phyloP scores from a whole-genome alignment of 2,888 invertebrate species.

The Synanthedon myopaeformis region DNA sequence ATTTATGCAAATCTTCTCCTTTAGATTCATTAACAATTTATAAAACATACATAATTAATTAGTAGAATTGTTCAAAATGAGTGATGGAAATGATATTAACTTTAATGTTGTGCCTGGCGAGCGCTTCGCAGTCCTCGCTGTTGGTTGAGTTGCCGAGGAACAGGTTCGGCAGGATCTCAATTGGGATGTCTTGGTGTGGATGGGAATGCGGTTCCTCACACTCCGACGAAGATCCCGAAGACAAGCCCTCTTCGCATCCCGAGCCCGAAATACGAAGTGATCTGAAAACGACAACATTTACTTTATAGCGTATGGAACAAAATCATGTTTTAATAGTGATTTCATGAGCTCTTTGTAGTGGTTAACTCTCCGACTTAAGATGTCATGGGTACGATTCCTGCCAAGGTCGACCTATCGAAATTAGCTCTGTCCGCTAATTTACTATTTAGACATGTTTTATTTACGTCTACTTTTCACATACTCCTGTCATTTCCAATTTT shows the following conservation, averaged over 20 bases:
- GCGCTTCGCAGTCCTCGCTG: slow-evolving; percentile 89
- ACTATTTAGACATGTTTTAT: too few relatives aligned
- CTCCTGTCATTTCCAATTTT: too few relatives aligned
- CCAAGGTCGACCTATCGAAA: too few relatives aligned
- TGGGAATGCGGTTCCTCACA: slow-evolving; percentile 74
- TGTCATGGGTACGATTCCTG: too few relatives aligned
- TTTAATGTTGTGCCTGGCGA: slow-evolving; percentile 90
- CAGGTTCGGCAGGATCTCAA: slow-evolving; percentile 93
- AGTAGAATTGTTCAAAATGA: too few relatives aligned
- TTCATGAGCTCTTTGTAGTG: too few relatives aligned
- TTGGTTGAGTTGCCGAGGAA: slow-evolving; percentile 96
- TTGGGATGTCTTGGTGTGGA: slow-evolving; percentile 85
- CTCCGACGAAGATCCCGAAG: slow-evolving; percentile 79
- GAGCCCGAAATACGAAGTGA: slow-evolving; percentile 80
- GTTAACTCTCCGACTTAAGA: too few relatives aligned
- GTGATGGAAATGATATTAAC: slow-evolving; percentile 32
- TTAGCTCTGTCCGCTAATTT: too few relatives aligned
- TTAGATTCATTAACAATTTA: too few relatives aligned
- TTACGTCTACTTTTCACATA: too few relatives aligned
- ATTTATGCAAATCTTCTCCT: too few relatives aligned
- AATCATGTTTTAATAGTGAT: background rate
- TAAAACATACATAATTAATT: too few relatives aligned
- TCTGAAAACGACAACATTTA: slow-evolving; percentile 43
- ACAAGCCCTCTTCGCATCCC: slow-evolving; percentile 75
- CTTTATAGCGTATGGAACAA: background rate